Evolutionary conservation across 2,797 vertebrate genomes (phyloP).

Genomic region (Liparis tanakae): DNA sequence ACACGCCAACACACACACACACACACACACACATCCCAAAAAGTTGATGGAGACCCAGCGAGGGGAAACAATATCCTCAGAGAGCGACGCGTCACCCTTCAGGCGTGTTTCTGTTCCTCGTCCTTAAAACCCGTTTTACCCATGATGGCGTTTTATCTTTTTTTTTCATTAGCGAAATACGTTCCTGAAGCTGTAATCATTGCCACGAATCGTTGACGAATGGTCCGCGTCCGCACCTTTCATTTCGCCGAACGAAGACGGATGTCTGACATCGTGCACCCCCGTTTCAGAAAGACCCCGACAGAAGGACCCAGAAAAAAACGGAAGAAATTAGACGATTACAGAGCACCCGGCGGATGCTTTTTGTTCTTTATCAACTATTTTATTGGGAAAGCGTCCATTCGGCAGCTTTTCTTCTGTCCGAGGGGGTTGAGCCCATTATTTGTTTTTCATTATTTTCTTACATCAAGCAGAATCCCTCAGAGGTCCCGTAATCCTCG

Average conservation of each 20-base stretch:
- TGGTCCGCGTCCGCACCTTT: conserved; percentile 46
- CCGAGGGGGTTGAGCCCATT: not conserved
- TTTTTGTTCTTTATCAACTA: conserved; percentile 13
- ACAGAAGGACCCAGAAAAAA: conserved; percentile 29
- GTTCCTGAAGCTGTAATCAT: conserved; percentile 61
- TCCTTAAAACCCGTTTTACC: conserved; percentile 1
- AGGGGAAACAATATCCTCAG: conserved; percentile 23
- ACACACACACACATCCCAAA: conserved; percentile 10
- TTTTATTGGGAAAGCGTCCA: not conserved
- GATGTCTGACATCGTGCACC: conserved; percentile 54
- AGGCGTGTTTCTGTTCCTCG: conserved; percentile 55
- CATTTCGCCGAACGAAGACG: conserved; percentile 68
- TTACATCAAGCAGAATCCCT: conserved; percentile 14
- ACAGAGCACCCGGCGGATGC: conserved; percentile 2
- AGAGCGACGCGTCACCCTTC: conserved; percentile 47
- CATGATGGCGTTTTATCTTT: not conserved
- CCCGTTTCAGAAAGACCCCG: conserved; percentile 47
- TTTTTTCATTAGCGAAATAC: conserved; percentile 5
- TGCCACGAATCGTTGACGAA: conserved; percentile 72
- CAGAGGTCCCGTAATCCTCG: not conserved
- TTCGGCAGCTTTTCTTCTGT: not conserved
- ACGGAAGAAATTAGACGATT: conserved; percentile 32
- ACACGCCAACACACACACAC: conserved; percentile 21
- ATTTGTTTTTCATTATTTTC: not conserved
- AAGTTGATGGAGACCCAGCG: conserved; percentile 25